Base-by-base conservation (phyloP, 2,113 vertebrate species). In the Numida meleagris region DNA sequence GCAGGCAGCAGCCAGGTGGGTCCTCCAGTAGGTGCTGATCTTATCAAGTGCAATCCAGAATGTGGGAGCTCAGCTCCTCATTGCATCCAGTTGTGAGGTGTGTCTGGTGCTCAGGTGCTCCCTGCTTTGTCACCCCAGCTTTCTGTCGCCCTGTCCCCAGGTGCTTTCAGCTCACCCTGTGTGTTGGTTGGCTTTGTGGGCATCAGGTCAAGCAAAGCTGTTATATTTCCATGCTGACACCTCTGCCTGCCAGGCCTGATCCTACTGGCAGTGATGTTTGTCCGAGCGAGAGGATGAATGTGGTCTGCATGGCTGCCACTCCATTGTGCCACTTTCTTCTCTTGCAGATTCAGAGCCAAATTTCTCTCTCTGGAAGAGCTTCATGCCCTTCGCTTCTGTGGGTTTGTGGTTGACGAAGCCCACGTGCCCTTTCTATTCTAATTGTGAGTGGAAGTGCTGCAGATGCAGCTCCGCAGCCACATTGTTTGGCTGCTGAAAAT, bases 31-130 rank as follows among this genome's bases (percentile, higher is more conserved):
- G 95, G 95, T 94, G 91, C 94, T 96, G 86, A 93, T 85, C 15
- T 85, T 86, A 79, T n/a, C 86, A 96, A 96, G 92, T 96, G 88
- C 94, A 97, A 95, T 97, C 53, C 88, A 82, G 51, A 45, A 81
- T 33, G 73, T 36, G 82, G 91, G 90, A 95, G 93, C 42, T 93
- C 76, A 81, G 86, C 91, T 95, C 76, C 94, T 95, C 90, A 57
- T 34, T 73, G 53, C 88, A 66, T 29, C 86, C 90, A 65, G 73
- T 71, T 90, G 48, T 1, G 51, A 94, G 93, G 79, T 1, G 3
- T 65, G 82, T 34, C 88, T 90, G 93, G 65, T 94, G 90, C 92
- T 97, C 94, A 95, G 94, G 82, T 84, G 70, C 62, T 95, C 86
- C 88, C 40, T 78, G n/a, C 82, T 42, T 83, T 83, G 46, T n/a